A percentile compares a stretch with the other conserved stretches of the same genome.
Evolutionary conservation across 1,140 invertebrate genomes (phyloP).

Genomic region (Odontomachus brunneus): DNA sequence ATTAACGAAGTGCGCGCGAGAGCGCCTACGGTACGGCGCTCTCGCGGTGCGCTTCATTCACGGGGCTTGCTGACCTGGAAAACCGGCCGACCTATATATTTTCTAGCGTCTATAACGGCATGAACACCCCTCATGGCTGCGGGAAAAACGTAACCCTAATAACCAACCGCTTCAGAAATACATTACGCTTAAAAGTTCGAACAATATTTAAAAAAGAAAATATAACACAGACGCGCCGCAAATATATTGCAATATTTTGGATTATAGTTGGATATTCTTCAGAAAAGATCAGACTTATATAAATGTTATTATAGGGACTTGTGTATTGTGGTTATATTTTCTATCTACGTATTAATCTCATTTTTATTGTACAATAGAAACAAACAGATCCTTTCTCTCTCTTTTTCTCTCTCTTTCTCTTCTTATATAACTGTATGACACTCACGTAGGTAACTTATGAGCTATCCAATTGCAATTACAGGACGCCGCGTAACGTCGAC

Average conservation of each 20-base stretch:
- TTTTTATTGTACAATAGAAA: too few relatives aligned
- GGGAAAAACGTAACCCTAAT: slow-evolving; percentile 1
- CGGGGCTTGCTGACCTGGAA: slow-evolving; percentile 68
- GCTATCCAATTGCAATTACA: slow-evolving; percentile 50
- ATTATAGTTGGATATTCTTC: background rate
- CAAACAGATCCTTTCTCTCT: background rate
- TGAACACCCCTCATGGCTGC: background rate
- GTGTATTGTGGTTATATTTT: background rate
- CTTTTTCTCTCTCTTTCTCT: background rate
- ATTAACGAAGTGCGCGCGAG: slow-evolving; percentile 67
- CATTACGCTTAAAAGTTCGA: background rate
- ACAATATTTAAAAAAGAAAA: slow-evolving; percentile 8
- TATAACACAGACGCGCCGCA: background rate
- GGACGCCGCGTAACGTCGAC: slow-evolving; percentile 51
- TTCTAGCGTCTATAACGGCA: slow-evolving; percentile 60
- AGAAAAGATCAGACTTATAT: too few relatives aligned
- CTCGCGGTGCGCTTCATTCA: slow-evolving; percentile 69
- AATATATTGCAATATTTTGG: too few relatives aligned
- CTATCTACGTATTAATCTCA: background rate
- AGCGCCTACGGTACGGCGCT: slow-evolving; percentile 44
- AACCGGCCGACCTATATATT: slow-evolving; percentile 65
- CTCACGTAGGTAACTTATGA: slow-evolving; percentile 13
- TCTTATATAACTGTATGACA: background rate
- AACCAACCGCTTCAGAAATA: background rate
- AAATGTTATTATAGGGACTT: background rate